Percentiles rank a stretch among this genome's conserved stretches.
phyloP scores from a whole-genome alignment of 1,140 invertebrate genomes.

The Riptortus pedestris region DNA sequence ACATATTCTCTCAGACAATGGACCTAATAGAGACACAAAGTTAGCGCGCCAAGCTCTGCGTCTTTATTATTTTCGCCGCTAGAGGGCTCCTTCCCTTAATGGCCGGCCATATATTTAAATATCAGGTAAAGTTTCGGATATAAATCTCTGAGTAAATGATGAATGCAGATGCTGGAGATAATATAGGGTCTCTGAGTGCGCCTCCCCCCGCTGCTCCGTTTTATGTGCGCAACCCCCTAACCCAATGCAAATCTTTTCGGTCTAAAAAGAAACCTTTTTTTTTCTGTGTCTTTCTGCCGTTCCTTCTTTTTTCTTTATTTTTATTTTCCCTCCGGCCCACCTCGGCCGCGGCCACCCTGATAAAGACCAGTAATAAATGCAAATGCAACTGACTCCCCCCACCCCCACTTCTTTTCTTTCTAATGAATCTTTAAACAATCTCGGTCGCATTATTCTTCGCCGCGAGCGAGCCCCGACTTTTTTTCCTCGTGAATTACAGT shows the following conservation, averaged over 20 bases:
- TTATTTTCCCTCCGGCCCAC: not conserved
- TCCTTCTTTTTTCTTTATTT: slow-evolving; percentile 4
- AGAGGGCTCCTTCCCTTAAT: not conserved
- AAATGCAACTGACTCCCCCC: not conserved
- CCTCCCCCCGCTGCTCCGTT: not conserved
- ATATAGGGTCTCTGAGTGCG: not conserved
- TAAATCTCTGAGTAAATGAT: slow-evolving; percentile 4
- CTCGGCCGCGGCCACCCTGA: not conserved
- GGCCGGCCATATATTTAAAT: slow-evolving; percentile 10
- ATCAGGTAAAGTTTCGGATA: slow-evolving; percentile 14
- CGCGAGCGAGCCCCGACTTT: not conserved
- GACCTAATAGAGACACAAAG: no score
- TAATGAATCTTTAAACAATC: slow-evolving; percentile 19
- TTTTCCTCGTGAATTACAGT: slow-evolving; percentile 5
- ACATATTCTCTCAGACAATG: no score
- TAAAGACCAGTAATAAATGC: slow-evolving; percentile 15
- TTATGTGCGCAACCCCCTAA: slow-evolving; percentile 1
- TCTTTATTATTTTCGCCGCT: slow-evolving; percentile 1
- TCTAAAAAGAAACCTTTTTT: not conserved
- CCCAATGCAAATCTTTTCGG: slow-evolving; percentile 1
- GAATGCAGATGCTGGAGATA: slow-evolving; percentile 17
- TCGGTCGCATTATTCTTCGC: slow-evolving; percentile 9
- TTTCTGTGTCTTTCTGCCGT: not conserved
- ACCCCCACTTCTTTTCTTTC: not conserved
- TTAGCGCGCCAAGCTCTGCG: not conserved